Conservation (phyloP, 2,113 vertebrate genomes). For the Andinoacara biseriatus region DNA sequence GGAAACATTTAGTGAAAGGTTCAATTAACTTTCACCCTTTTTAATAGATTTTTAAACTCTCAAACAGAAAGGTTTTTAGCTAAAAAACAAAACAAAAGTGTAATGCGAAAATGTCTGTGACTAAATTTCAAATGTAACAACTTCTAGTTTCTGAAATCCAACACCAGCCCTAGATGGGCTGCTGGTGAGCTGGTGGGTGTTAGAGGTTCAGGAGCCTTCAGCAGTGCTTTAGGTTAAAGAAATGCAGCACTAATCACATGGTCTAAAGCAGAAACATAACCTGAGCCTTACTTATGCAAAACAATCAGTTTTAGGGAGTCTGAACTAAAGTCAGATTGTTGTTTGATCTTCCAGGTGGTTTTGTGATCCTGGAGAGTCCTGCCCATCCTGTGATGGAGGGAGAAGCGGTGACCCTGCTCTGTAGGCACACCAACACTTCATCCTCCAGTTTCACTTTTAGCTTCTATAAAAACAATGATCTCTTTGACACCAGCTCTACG, state of each 20-base stretch:
- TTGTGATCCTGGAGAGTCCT: conserved; percentile 42
- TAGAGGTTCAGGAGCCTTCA: too few species aligned
- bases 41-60: background rate
- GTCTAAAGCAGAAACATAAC: background rate
- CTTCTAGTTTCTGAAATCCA: too few species aligned
- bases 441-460: background rate
- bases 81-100: too few species aligned
- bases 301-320: background rate
- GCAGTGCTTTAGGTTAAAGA: too few species aligned
- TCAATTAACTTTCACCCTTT: too few species aligned
- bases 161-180: too few species aligned
- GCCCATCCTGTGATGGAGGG: background rate
- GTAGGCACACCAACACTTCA: fast-evolving
- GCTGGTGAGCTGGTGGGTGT: too few species aligned
- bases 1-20: background rate
- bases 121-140: too few species aligned
- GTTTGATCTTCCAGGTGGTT: background rate
- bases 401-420: conserved; percentile 9
- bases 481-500: background rate
- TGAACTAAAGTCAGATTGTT: background rate
- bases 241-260: too few species aligned
- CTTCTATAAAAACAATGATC: background rate
- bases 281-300: background rate
- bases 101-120: too few species aligned
- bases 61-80: background rate